A percentile compares a stretch with the other conserved stretches of the same genome.
Conservation (phyloP, 2,113 vertebrate species). For the Psettodes erumei region DNA sequence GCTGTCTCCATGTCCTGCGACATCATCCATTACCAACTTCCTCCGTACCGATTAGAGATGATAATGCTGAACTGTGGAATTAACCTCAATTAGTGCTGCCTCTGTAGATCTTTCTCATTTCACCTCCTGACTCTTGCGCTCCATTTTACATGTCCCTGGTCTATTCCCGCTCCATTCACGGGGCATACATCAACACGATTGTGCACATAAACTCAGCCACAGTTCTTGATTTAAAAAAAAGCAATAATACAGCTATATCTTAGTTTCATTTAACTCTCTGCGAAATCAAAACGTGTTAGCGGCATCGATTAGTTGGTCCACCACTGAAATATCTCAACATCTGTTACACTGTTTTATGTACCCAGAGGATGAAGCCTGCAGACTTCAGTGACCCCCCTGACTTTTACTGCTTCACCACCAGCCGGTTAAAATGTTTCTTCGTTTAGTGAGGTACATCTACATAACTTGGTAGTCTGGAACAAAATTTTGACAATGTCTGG, state of each 20-base stretch:
- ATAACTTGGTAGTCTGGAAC: too few species aligned
- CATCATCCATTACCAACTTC: constrained; percentile 72
- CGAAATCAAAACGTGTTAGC: too few species aligned
- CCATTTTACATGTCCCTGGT: constrained; percentile 38
- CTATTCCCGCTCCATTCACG: constrained; percentile 38
- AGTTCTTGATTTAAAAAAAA: constrained; percentile 3
- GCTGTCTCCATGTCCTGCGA: constrained; percentile 78
- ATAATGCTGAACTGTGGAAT: constrained; percentile 76
- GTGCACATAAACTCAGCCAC: constrained; percentile 18
- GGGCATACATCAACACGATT: constrained; percentile 24
- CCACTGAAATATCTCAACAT: too few species aligned
- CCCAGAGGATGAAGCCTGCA: too few species aligned
- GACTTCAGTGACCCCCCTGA: too few species aligned
- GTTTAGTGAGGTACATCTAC: too few species aligned
- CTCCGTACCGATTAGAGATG: constrained; percentile 59
- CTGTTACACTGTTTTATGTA: too few species aligned
- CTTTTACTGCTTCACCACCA: too few species aligned
- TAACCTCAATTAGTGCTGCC: constrained; percentile 87
- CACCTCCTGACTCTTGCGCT: constrained; percentile 55
- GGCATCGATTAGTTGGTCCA: background rate
- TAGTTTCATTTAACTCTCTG: too few species aligned
- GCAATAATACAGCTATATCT: background rate
- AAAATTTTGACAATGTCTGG: too few species aligned
- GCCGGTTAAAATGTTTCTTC: too few species aligned
- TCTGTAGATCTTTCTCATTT: constrained; percentile 65